These are phyloP conservation scores for Labia minor DNA, from an alignment of 2,888 invertebrate species.

Conservation along the genomic window DNA sequence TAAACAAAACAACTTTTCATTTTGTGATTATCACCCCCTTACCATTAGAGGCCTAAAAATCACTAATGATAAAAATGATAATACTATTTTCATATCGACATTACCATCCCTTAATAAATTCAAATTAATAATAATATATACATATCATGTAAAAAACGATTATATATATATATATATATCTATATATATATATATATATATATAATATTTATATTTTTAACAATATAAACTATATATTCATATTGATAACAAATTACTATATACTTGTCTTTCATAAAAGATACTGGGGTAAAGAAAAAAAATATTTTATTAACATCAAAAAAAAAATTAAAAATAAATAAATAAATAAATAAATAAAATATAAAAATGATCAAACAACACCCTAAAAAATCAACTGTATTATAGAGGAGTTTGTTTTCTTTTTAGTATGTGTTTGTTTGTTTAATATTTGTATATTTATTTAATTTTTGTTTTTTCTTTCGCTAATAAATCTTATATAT, in stretches of 20 bases:
- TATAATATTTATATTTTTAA: constrained; percentile 1
- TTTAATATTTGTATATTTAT: too few species aligned
- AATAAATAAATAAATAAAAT: background rate
- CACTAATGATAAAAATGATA: background rate
- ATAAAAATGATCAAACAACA: background rate
- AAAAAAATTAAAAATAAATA: background rate
- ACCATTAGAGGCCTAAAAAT: background rate
- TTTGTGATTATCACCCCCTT: too few species aligned
- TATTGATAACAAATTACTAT: background rate
- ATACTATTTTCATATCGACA: background rate
- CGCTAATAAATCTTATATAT: background rate
- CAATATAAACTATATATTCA: constrained; percentile 13
- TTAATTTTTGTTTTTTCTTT: background rate
- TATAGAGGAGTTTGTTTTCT: too few species aligned
- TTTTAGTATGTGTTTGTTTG: too few species aligned
- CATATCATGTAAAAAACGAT: background rate
- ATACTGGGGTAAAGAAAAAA: too few species aligned
- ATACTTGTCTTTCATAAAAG: background rate
- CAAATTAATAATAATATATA: background rate
- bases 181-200: too few species aligned
- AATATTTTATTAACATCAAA: background rate
- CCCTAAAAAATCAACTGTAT: background rate
- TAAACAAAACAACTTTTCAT: background rate
- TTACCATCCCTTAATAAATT: background rate
- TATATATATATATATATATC: too few species aligned